Evolutionary conservation across 2,113 vertebrate species (phyloP).

Genomic region (Hypomesus transpacificus): DNA sequence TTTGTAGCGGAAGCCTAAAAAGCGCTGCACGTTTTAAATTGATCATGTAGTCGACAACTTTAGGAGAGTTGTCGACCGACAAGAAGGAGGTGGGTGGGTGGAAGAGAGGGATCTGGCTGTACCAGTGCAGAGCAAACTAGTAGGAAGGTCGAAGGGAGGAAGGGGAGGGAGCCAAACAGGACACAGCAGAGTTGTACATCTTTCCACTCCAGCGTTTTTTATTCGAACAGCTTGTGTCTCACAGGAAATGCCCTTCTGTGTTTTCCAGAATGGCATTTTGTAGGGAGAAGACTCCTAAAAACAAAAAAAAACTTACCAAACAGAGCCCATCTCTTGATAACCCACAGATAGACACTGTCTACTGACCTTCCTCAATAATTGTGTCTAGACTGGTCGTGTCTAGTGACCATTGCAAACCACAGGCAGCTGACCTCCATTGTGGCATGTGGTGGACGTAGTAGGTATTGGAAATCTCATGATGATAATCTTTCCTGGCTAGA

Average conservation of each 20-base stretch:
- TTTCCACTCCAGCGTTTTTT: slow-evolving; percentile 63
- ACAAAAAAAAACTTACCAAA: slow-evolving; percentile 13
- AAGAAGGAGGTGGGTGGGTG: slow-evolving; percentile 38
- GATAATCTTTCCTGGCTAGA: background rate
- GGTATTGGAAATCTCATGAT: slow-evolving; percentile 48
- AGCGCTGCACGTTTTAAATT: background rate
- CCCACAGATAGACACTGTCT: background rate
- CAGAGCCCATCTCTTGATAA: background rate
- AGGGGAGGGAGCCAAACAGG: slow-evolving; percentile 37
- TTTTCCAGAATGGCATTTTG: slow-evolving; percentile 46
- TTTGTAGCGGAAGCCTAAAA: background rate
- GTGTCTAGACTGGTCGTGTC: no score
- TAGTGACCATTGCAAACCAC: slow-evolving; percentile 9
- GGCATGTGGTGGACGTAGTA: slow-evolving; percentile 40
- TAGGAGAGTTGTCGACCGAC: slow-evolving; percentile 14
- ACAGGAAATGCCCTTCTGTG: slow-evolving; percentile 62
- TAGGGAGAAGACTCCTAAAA: slow-evolving; percentile 33
- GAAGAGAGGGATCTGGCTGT: slow-evolving; percentile 19
- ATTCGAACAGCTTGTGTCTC: slow-evolving; percentile 52
- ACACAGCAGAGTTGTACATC: slow-evolving; percentile 45
- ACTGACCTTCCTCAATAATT: no score
- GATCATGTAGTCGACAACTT: no score
- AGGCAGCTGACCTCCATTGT: slow-evolving; percentile 29
- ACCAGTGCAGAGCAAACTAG: background rate
- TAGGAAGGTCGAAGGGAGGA: slow-evolving; percentile 2